phyloP scores from a whole-genome alignment of 2,888 invertebrate genomes.

The Ectobius pallidus region DNA sequence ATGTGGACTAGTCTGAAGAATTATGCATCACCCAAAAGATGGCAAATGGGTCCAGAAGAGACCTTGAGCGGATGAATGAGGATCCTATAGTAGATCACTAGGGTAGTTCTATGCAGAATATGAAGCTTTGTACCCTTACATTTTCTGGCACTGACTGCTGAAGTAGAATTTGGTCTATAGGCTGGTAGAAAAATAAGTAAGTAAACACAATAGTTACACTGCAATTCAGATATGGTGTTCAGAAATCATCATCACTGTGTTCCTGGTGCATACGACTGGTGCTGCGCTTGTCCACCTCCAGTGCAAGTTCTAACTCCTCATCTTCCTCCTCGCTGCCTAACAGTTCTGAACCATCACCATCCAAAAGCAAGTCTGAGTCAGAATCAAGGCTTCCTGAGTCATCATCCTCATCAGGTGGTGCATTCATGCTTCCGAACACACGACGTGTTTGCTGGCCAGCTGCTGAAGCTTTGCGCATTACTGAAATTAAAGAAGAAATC shows the following conservation, averaged over 20 bases:
- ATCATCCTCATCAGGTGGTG: constrained; percentile 51
- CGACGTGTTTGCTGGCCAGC: constrained; percentile 52
- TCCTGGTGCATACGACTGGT: constrained; percentile 46
- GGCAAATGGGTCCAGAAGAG: too few species aligned
- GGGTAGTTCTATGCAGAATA: too few species aligned
- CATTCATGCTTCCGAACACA: constrained; percentile 65
- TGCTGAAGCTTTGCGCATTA: constrained; percentile 41
- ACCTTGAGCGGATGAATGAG: too few species aligned
- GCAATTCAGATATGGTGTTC: background rate
- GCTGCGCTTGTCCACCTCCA: constrained; percentile 38
- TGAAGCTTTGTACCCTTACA: too few species aligned
- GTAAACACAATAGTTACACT: too few species aligned
- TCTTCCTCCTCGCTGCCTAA: constrained; percentile 66
- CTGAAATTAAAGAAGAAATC: constrained; percentile 17
- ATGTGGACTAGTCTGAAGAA: too few species aligned
- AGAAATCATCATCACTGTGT: constrained; percentile 61
- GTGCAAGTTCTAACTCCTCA: constrained; percentile 55
- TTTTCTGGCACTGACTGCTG: too few species aligned
- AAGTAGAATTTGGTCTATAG: too few species aligned
- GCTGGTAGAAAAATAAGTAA: too few species aligned
- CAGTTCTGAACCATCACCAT: constrained; percentile 65
- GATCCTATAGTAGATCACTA: too few species aligned
- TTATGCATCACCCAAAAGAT: too few species aligned
- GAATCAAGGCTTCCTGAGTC: constrained; percentile 54
- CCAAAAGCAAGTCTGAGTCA: constrained; percentile 61